phyloP scores from a whole-genome alignment of 2,888 invertebrate species.

The Poecilobothrus nobilitatus region DNA sequence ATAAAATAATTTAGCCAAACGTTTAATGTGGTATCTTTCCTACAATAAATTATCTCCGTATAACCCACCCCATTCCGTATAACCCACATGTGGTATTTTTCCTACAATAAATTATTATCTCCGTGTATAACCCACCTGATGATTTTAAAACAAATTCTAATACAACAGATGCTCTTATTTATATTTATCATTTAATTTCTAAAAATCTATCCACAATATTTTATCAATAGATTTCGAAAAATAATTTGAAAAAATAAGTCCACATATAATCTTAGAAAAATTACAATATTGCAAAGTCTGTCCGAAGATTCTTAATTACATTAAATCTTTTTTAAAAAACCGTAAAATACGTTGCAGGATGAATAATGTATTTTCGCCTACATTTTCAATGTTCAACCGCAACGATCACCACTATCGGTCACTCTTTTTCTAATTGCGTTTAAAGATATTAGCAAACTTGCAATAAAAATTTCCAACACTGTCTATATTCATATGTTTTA shows the following conservation, averaged over 20 bases:
- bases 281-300: no score
- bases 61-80: no score
- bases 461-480: constrained; percentile 9
- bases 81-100: constrained; percentile 10
- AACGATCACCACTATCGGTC: constrained; percentile 10
- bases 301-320: neutral
- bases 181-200: neutral
- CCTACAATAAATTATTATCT: neutral
- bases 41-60: neutral
- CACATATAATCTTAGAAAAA: constrained; percentile 7
- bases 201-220: constrained; percentile 8
- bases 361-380: neutral
- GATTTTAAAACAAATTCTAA: neutral
- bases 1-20: constrained; percentile 15
- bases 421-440: constrained; percentile 12
- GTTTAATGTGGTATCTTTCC: constrained; percentile 10
- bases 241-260: constrained; percentile 2
- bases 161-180: neutral
- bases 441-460: constrained; percentile 8
- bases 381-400: constrained; percentile 10
- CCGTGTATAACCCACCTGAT: neutral
- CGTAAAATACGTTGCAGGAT: constrained; percentile 5
- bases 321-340: neutral
- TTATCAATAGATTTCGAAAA: constrained; percentile 10
- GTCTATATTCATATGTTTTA: constrained; percentile 12